A percentile compares a stretch with the other conserved stretches of the same genome.
Conservation (phyloP, 53 echinoderm and acorn worm species). For the Henricia sp. region DNA sequence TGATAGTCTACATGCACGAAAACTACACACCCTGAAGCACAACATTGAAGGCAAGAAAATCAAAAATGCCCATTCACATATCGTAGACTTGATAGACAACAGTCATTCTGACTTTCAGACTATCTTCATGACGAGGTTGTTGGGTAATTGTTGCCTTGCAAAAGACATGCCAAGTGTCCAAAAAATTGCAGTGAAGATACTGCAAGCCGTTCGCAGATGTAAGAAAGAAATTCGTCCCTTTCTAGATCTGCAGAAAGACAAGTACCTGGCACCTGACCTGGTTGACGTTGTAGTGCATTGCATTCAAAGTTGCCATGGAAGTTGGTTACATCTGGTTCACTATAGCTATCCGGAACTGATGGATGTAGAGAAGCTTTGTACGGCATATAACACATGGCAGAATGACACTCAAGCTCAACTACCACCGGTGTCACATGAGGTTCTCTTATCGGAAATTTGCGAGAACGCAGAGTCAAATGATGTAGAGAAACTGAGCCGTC, state of each 20-base stretch:
- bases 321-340: slow-evolving; percentile 35
- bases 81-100: not conserved
- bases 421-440: not conserved
- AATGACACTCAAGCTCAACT: not conserved
- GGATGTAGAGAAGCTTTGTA: slow-evolving; percentile 15
- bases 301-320: not conserved
- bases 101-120: slow-evolving; percentile 1
- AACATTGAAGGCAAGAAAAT: not conserved
- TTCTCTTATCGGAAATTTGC: slow-evolving; percentile 1
- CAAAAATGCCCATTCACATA: slow-evolving; percentile 6
- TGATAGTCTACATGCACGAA: not conserved
- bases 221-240: not conserved
- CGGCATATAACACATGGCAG: not conserved
- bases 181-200: not conserved
- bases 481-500: not conserved
- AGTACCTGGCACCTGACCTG: not conserved
- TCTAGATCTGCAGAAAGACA: not conserved
- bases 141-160: not conserved
- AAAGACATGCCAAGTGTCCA: not conserved
- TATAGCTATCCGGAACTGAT: slow-evolving; percentile 5
- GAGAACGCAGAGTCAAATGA: not conserved
- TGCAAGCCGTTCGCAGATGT: not conserved
- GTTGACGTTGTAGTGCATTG: not conserved
- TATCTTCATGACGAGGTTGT: slow-evolving; percentile 22
- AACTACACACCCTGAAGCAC: not conserved